Evolutionary conservation across 2,888 invertebrate species (phyloP).

Genomic region (Plebejus melissa): DNA sequence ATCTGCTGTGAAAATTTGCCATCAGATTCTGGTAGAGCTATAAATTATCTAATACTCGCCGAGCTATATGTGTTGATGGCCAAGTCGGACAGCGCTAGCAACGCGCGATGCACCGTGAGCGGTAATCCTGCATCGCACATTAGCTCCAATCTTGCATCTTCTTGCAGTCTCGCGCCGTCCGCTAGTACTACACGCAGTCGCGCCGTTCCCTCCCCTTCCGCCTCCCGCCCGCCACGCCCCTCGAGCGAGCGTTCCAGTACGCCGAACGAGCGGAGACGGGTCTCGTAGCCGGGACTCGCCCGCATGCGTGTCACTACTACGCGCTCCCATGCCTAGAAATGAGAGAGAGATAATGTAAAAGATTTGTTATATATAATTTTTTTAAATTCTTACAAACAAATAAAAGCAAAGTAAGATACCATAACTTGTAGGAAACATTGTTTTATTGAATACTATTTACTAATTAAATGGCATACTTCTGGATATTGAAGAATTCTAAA

Average conservation of each 20-base stretch:
- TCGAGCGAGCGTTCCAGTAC: slow-evolving; percentile 81
- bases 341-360: slow-evolving; percentile 32
- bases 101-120: slow-evolving; percentile 51
- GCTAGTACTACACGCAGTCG: slow-evolving; percentile 62
- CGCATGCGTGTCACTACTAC: slow-evolving; percentile 58
- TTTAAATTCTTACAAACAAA: too few relatives aligned
- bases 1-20: too few relatives aligned
- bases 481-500: too few relatives aligned
- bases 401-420: too few relatives aligned
- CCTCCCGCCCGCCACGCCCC: slow-evolving; percentile 78
- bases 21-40: too few relatives aligned
- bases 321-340: slow-evolving; percentile 83
- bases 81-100: slow-evolving; percentile 58
- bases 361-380: too few relatives aligned
- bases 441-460: too few relatives aligned
- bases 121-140: slow-evolving; percentile 65
- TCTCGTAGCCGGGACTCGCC: slow-evolving; percentile 74
- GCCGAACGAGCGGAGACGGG: slow-evolving; percentile 82
- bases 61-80: slow-evolving; percentile 61
- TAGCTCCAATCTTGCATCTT: slow-evolving; percentile 65
- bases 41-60: slow-evolving; percentile 45
- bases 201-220: slow-evolving; percentile 78
- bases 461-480: too few relatives aligned
- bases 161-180: slow-evolving; percentile 79
- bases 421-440: too few relatives aligned